Percentiles rank a stretch among this genome's conserved stretches.
phyloP scores from a whole-genome alignment of 2,888 invertebrate genomes.

The Teleogryllus oceanicus region DNA sequence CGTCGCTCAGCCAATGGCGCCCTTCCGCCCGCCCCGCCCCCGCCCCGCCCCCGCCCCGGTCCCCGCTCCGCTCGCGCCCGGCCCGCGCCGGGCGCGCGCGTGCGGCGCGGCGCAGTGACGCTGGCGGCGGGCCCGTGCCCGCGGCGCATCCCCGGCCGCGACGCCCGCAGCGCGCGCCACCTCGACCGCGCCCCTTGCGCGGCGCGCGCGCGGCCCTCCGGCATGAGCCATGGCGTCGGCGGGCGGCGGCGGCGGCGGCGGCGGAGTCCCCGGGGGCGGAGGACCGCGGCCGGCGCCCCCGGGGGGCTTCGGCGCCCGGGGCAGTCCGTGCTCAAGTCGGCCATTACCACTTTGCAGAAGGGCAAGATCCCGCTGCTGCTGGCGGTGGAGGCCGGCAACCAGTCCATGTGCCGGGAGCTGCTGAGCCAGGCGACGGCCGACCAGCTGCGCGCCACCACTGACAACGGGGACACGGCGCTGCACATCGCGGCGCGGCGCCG shows the following conservation, averaged over 20 bases:
- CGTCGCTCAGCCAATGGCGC: neutral
- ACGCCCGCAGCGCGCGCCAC: neutral
- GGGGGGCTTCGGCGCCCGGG: slow-evolving; percentile 39
- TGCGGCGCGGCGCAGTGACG: neutral
- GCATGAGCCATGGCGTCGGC: slow-evolving; percentile 20
- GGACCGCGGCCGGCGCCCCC: slow-evolving; percentile 21
- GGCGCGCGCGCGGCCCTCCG: neutral
- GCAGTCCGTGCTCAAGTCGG: slow-evolving; percentile 36
- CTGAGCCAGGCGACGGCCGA: slow-evolving; percentile 81
- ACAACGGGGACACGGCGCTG: slow-evolving; percentile 88
- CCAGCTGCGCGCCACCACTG: slow-evolving; percentile 79
- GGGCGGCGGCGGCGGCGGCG: slow-evolving; percentile 20
- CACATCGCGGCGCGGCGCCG: slow-evolving; percentile 91
- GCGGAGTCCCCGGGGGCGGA: neutral
- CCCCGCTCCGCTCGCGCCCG: neutral
- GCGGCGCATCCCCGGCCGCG: neutral
- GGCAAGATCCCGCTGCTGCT: slow-evolving; percentile 90
- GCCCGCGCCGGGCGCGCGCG: neutral
- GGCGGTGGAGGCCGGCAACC: slow-evolving; percentile 93
- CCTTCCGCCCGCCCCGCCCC: neutral
- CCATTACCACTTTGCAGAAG: slow-evolving; percentile 60
- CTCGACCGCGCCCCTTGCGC: neutral
- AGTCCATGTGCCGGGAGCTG: slow-evolving; percentile 91
- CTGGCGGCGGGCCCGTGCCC: neutral
- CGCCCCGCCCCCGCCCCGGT: neutral